Percentiles rank a stretch among this genome's conserved stretches.
These are phyloP conservation scores for Alligator sinensis DNA, from an alignment of 2,113 vertebrate species.

Conservation along the genomic window DNA sequence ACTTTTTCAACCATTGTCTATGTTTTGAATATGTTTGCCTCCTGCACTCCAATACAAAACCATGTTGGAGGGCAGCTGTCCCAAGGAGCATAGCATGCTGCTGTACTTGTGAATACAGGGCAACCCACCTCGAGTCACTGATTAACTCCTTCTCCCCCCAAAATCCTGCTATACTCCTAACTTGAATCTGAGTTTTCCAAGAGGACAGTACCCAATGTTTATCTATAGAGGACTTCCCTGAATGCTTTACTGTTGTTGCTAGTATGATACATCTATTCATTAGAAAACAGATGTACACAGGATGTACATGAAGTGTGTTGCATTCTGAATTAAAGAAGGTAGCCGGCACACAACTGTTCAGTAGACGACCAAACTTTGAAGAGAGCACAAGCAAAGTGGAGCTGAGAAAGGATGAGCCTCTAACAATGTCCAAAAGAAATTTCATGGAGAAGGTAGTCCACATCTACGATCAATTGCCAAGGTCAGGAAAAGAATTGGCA, in stretches of 20 bases:
- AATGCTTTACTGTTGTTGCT: constrained; percentile 10
- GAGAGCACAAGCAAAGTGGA: not conserved
- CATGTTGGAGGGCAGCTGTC: rapidly evolving
- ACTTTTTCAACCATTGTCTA: not conserved
- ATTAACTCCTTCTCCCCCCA: not conserved
- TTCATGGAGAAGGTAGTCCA: not conserved
- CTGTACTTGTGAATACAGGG: not conserved
- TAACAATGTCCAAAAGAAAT: not conserved
- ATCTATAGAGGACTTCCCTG: not conserved
- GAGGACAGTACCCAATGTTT: not conserved
- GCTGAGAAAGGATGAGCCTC: not conserved
- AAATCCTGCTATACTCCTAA: not conserved
- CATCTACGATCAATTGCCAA: not conserved
- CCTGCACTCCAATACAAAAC: not conserved
- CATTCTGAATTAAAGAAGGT: not conserved
- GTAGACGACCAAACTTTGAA: not conserved
- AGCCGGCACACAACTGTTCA: not conserved
- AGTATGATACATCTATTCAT: not conserved
- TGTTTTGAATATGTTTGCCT: not conserved
- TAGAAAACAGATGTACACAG: not conserved
- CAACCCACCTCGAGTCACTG: not conserved
- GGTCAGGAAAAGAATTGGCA: not conserved
- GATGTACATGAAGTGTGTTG: not conserved
- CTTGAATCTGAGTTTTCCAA: not conserved
- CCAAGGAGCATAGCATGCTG: not conserved